A percentile compares a stretch with the other conserved stretches of the same genome.
Conservation (phyloP, 2,113 vertebrate genomes). For the Myocastor coypus region DNA sequence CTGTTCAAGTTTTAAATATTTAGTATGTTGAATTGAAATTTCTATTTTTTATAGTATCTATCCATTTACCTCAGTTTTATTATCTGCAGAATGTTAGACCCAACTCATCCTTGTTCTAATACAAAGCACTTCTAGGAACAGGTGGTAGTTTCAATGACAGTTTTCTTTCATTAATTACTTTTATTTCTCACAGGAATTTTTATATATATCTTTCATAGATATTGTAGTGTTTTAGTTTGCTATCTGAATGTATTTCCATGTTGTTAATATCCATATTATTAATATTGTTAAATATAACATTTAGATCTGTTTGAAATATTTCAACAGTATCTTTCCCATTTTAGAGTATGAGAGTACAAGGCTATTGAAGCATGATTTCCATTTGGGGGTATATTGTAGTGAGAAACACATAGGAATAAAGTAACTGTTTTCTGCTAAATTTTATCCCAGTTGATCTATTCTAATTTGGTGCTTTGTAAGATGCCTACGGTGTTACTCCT, state of each 20-base stretch:
- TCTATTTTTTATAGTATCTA: neutral
- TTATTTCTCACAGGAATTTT: neutral
- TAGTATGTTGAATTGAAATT: slow-evolving; percentile 4
- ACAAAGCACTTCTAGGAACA: neutral
- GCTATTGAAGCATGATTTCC: neutral
- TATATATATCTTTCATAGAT: neutral
- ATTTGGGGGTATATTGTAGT: neutral
- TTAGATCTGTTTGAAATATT: neutral
- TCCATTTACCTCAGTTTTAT: neutral
- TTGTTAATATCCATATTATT: neutral
- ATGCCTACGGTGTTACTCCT: neutral
- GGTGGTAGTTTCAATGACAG: neutral
- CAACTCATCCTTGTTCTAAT: neutral
- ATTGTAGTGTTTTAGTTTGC: neutral
- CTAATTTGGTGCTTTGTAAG: neutral
- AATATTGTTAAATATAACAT: neutral
- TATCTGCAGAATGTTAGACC: neutral
- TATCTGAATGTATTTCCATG: neutral
- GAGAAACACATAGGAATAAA: neutral
- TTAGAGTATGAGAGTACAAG: neutral
- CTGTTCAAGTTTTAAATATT: slow-evolving; percentile 11
- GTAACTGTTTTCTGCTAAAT: neutral
- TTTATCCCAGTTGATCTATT: neutral
- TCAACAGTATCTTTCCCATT: neutral
- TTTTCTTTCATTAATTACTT: neutral